These are phyloP conservation scores for Apostichopus japonicus DNA, from an alignment of 35 echinoderm and acorn worm species.

Conservation along the genomic window DNA sequence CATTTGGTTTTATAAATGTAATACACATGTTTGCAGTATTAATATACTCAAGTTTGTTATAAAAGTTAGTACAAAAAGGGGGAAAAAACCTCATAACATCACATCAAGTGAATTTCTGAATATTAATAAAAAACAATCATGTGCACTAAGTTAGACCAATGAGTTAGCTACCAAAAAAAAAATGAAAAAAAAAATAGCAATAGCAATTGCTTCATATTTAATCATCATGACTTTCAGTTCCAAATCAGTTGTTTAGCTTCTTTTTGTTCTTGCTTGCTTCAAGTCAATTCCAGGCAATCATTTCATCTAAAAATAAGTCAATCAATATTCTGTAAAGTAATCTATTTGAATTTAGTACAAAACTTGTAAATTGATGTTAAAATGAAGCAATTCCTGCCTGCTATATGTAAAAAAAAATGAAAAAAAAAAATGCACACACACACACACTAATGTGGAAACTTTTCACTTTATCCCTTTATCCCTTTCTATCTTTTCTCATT, in stretches of 20 bases:
- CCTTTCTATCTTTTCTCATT: too few species aligned
- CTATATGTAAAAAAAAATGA: not conserved
- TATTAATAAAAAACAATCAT: not conserved
- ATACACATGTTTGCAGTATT: too few species aligned
- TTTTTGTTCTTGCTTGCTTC: not conserved
- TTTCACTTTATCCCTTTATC: too few species aligned
- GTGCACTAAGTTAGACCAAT: slow-evolving; percentile 1
- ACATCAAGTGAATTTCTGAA: not conserved
- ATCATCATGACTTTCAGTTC: too few species aligned
- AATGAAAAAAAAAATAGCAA: not conserved
- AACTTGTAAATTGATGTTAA: not conserved
- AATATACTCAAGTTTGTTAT: too few species aligned
- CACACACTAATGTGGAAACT: not conserved
- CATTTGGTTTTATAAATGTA: too few species aligned
- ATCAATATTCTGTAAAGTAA: not conserved
- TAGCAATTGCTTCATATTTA: not conserved
- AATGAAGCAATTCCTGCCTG: not conserved
- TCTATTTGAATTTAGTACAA: not conserved
- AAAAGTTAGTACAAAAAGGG: too few species aligned
- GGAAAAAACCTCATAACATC: not conserved
- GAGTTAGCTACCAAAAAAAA: slow-evolving; percentile 3
- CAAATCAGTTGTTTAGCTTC: too few species aligned
- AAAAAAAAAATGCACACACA: not conserved
- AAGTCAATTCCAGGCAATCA: not conserved
- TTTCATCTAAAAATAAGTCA: not conserved